Evolutionary conservation across 1,140 invertebrate species (phyloP).

Genomic region (Lepidurus apus): DNA sequence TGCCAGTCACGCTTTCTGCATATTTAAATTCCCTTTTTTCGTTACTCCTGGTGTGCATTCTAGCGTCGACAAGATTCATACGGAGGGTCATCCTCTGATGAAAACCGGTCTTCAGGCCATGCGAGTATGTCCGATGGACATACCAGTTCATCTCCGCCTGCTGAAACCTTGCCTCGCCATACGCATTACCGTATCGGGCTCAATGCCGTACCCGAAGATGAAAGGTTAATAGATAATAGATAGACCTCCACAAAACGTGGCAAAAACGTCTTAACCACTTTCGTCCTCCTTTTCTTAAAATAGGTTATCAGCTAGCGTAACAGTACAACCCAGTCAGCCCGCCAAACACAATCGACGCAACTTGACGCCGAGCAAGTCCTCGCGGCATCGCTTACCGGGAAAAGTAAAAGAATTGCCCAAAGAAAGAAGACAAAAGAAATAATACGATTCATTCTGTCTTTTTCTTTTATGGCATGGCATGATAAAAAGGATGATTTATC

Average conservation of each 20-base stretch:
- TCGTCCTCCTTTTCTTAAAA: not conserved
- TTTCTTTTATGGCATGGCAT: not conserved
- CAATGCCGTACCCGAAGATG: constrained; percentile 62
- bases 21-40: not conserved
- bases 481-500: constrained; percentile 40
- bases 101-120: constrained; percentile 79
- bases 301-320: constrained; percentile 13
- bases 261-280: not conserved
- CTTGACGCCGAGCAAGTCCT: constrained; percentile 29
- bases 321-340: not conserved
- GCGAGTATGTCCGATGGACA: constrained; percentile 81
- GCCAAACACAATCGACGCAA: constrained; percentile 24
- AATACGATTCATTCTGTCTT: not conserved
- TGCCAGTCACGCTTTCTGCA: not conserved
- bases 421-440: not conserved
- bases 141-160: constrained; percentile 56
- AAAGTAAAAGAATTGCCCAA: constrained; percentile 23
- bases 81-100: constrained; percentile 75
- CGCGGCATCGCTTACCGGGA: constrained; percentile 27
- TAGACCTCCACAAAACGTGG: not conserved
- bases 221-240: constrained; percentile 48
- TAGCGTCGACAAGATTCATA: constrained; percentile 69
- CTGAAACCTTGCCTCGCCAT: constrained; percentile 46
- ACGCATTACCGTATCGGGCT: constrained; percentile 54
- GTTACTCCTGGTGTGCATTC: constrained; percentile 33